Evolutionary conservation across 1,140 invertebrate species (phyloP), one percentile per base, ranked within the genome.

Genomic region (Colletes latitarsis): DNA sequence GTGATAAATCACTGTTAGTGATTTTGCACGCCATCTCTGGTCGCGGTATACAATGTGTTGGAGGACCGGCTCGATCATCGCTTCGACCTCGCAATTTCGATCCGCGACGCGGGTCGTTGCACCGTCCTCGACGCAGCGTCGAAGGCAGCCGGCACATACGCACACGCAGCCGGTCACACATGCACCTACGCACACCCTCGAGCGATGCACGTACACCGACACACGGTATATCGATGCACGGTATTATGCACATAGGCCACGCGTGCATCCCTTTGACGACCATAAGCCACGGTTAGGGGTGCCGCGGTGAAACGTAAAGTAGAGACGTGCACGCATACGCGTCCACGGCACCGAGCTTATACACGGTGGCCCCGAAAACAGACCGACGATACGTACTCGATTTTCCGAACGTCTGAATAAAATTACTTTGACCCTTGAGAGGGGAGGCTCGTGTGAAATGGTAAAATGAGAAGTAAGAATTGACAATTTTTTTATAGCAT

Each of bases 181-280:
- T 55, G 52, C 21, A 19, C 57, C 10, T 19, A 17, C 53, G 17
- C 41, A 41, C 52, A 43, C 52, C 52, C 67, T 30, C 30, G 30
- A 57, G 77, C 72, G 68, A 21, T 43, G 4, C n/a, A 30, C 21
- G 6, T 49, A n/a, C 43, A 60, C 62, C 10, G 9, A 8, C n/a
- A 9, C 21, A 43, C 49, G 53, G 73, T 85, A 85, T 72, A 82
- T 82, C 75, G 84, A 86, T 86, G 85, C 84, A 86, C 84, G 81
- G 81, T 86, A 86, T 86, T 86, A 83, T 87, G 85, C 85, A 87
- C 86, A 87, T 87, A 87, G 85, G 77, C 85, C 79, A 87, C 82
- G 83, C 85, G 86, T 82, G 85, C 88, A 88, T 91, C 89, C 89
- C 89, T 90, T 90, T 90, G 88, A 91, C 83, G 88, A 90, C 74